phyloP scores from a whole-genome alignment of 2,113 vertebrate species.

The Butorides virescens region DNA sequence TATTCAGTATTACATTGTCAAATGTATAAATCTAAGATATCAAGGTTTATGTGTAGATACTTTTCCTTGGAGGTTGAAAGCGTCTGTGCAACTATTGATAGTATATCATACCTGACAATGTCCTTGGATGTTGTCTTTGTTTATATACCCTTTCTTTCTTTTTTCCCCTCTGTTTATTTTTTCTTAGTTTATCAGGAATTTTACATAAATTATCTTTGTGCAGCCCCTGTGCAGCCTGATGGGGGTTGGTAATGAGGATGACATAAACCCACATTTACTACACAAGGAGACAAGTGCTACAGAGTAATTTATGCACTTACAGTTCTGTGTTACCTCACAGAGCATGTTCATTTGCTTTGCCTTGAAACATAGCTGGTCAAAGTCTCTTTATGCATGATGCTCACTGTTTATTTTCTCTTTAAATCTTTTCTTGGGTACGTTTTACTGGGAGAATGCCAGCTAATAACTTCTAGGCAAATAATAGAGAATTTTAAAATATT shows the following conservation, averaged over 20 bases:
- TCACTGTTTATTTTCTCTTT: neutral
- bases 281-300: neutral
- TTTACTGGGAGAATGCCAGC: neutral
- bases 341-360: neutral
- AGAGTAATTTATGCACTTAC: neutral
- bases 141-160: neutral
- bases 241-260: neutral
- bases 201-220: neutral
- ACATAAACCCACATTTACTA: neutral
- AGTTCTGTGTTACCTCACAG: neutral
- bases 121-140: neutral
- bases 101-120: neutral
- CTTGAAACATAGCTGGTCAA: neutral
- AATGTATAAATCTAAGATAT: neutral
- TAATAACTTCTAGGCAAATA: neutral
- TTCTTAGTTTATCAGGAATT: neutral
- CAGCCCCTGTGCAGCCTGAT: neutral
- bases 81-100: neutral
- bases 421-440: neutral
- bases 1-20: neutral
- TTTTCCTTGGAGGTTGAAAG: neutral
- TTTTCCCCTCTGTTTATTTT: rapidly evolving
- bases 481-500: neutral
- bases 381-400: neutral
- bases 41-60: neutral